These are phyloP conservation scores for Callaeas wilsoni DNA, from an alignment of 2,113 vertebrate species.

Conservation along the genomic window DNA sequence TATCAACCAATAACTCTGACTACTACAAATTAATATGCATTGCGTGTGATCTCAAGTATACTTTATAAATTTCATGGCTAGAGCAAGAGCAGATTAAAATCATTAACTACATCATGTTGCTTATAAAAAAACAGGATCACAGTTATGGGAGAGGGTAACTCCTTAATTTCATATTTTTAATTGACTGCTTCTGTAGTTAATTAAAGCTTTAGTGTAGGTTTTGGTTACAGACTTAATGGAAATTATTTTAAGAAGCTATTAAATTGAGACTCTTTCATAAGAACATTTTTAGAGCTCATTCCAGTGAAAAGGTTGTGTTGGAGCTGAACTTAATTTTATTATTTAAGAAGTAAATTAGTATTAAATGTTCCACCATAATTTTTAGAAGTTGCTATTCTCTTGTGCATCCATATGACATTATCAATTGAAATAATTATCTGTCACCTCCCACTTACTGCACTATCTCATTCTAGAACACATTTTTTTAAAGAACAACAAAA, in stretches of 20 bases:
- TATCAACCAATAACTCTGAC: neutral
- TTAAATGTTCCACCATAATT: neutral
- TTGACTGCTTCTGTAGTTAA: conserved; percentile 62
- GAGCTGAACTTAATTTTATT: neutral
- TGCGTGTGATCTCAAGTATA: conserved; percentile 6
- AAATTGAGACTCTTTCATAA: conserved; percentile 2
- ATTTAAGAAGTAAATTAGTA: neutral
- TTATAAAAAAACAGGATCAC: conserved; percentile 38
- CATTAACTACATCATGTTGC: conserved; percentile 27
- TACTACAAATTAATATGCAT: conserved; percentile 22
- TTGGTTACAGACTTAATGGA: conserved; percentile 45
- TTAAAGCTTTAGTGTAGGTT: conserved; percentile 54
- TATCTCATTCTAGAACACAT: neutral
- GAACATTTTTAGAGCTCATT: neutral
- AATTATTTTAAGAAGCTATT: conserved; percentile 56
- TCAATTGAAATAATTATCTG: neutral
- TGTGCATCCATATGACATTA: neutral
- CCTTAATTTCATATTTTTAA: conserved; percentile 63
- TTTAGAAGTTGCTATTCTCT: neutral
- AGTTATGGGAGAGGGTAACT: conserved; percentile 21
- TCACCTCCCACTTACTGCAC: neutral
- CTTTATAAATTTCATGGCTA: conserved; percentile 55
- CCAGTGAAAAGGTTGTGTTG: neutral
- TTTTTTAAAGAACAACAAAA: neutral
- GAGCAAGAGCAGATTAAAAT: conserved; percentile 32